Conservation (phyloP, 2,888 invertebrate genomes). For the Aspidiotus rigidus region DNA sequence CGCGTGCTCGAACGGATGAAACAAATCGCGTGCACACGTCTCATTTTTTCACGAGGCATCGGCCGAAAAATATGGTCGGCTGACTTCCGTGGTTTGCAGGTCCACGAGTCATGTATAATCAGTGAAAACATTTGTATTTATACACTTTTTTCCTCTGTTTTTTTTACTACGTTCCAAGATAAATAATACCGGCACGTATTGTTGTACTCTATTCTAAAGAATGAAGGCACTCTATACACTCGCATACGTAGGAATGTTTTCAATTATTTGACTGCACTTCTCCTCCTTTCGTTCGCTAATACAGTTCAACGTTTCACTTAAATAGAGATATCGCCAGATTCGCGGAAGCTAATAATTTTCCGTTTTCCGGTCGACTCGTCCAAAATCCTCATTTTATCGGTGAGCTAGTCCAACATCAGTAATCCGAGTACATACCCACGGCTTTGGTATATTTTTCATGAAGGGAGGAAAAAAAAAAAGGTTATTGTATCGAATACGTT, state of each 20-base stretch:
- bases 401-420: background rate
- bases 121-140: constrained; percentile 32
- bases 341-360: background rate
- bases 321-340: no score
- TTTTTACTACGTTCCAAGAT: background rate
- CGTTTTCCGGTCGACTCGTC: constrained; percentile 1
- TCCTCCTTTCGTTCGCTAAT: background rate
- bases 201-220: no score
- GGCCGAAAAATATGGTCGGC: constrained; percentile 23
- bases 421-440: background rate
- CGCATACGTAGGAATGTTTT: background rate
- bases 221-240: background rate
- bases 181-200: background rate
- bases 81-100: constrained; percentile 21
- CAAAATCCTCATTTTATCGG: constrained; percentile 1
- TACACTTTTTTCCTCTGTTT: background rate
- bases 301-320: background rate
- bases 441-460: no score
- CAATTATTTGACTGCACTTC: background rate
- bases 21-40: constrained; percentile 29
- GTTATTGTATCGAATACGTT: background rate
- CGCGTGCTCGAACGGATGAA: constrained; percentile 25
- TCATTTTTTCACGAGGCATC: constrained; percentile 21
- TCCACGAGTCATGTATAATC: constrained; percentile 28
- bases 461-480: background rate